A percentile compares a stretch with the other conserved stretches of the same genome.
phyloP scores from a whole-genome alignment of 2,113 vertebrate species.

The Heterocephalus glaber region DNA sequence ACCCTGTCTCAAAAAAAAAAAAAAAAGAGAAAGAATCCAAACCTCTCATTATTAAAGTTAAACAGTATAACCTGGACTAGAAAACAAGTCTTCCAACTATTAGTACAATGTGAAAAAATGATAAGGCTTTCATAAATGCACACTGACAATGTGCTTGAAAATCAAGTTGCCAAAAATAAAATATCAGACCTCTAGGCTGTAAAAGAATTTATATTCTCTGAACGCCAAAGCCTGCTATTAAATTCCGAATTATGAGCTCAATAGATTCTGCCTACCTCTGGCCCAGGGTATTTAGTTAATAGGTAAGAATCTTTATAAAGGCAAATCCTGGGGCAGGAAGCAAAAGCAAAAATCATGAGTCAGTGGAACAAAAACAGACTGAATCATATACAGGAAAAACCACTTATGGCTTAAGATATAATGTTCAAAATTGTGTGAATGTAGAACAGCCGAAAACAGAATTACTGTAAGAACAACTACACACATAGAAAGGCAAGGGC shows the following conservation, averaged over 20 bases:
- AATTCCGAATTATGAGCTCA: neutral
- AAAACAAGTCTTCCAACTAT: neutral
- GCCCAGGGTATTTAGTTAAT: neutral
- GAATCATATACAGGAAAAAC: neutral
- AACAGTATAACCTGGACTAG: neutral
- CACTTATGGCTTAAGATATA: neutral
- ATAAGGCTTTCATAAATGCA: neutral
- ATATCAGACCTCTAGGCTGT: neutral
- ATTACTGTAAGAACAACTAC: neutral
- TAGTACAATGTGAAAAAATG: neutral
- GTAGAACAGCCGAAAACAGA: neutral
- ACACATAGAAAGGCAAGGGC: neutral
- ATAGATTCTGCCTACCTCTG: neutral
- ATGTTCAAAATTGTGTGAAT: neutral
- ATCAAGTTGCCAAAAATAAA: neutral
- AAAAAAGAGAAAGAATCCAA: neutral
- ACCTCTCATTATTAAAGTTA: neutral
- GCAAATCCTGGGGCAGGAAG: neutral
- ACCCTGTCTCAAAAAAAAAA: neutral
- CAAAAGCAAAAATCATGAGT: neutral
- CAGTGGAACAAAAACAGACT: neutral
- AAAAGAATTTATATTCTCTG: neutral
- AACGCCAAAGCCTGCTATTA: neutral
- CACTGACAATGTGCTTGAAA: neutral
- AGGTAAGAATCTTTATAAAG: neutral